phyloP scores from a whole-genome alignment of 2,888 invertebrate genomes.

The Pseudanteris insignis region DNA sequence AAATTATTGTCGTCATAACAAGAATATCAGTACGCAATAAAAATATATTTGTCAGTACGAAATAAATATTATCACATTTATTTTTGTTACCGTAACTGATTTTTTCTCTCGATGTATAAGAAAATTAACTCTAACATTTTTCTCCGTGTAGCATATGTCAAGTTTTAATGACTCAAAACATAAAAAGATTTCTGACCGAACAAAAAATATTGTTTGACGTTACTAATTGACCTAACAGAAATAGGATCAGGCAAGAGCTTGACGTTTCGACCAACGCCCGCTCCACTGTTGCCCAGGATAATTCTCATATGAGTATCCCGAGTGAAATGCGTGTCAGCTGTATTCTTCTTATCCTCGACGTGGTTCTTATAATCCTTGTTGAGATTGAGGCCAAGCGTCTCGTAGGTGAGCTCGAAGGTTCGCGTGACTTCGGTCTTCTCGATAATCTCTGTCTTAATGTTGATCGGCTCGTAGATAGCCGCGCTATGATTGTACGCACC shows the following conservation, averaged over 20 bases:
- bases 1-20: too few relatives aligned
- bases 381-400: constrained; percentile 61
- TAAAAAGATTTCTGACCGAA: too few relatives aligned
- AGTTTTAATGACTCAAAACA: too few relatives aligned
- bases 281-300: constrained; percentile 74
- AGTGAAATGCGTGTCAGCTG: constrained; percentile 83
- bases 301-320: constrained; percentile 93
- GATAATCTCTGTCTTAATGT: constrained; percentile 60
- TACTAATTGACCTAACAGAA: constrained; percentile 56
- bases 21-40: too few relatives aligned
- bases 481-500: constrained; percentile 58
- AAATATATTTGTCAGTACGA: too few relatives aligned
- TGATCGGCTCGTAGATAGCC: constrained; percentile 63
- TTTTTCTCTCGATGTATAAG: too few relatives aligned
- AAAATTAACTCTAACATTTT: too few relatives aligned
- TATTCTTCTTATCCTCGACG: constrained; percentile 62
- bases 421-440: constrained; percentile 57
- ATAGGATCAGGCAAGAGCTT: constrained; percentile 59
- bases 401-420: constrained; percentile 63
- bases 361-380: constrained; percentile 59
- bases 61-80: too few relatives aligned
- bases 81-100: too few relatives aligned
- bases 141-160: too few relatives aligned
- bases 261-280: constrained; percentile 62
- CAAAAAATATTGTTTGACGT: too few relatives aligned